Conservation (phyloP, 1,140 invertebrate genomes). For the Papilio aristodemus region DNA sequence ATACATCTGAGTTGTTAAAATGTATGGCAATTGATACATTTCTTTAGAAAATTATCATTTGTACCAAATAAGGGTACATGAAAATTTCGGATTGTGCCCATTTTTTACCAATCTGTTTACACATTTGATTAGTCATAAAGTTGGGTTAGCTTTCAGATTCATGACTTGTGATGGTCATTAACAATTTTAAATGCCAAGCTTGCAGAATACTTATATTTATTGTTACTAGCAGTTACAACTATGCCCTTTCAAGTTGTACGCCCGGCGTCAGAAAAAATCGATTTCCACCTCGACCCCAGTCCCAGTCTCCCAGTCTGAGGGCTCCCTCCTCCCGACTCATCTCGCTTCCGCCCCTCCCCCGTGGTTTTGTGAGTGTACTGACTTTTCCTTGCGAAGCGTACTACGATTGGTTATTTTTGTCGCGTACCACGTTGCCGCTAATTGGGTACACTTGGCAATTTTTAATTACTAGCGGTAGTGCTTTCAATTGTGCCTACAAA, state of each 20-base stretch:
- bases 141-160: too few relatives aligned
- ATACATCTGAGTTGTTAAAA: too few relatives aligned
- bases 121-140: too few relatives aligned
- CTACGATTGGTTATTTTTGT: constrained; percentile 18
- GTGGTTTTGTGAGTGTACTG: constrained; percentile 14
- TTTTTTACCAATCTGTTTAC: too few relatives aligned
- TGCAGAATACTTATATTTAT: neutral
- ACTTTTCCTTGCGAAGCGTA: neutral
- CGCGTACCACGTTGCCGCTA: constrained; percentile 16
- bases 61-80: too few relatives aligned
- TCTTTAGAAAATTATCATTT: too few relatives aligned
- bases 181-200: neutral
- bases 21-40: too few relatives aligned
- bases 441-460: constrained; percentile 17
- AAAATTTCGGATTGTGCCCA: too few relatives aligned
- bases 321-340: constrained; percentile 13
- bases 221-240: neutral
- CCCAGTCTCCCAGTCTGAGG: constrained; percentile 1
- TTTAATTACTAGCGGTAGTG: constrained; percentile 8
- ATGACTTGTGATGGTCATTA: too few relatives aligned
- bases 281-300: constrained; percentile 2
- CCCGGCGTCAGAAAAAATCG: constrained; percentile 5
- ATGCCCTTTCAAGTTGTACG: neutral
- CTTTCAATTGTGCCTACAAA: neutral
- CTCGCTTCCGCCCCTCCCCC: neutral